Base-by-base conservation (phyloP, 2,888 invertebrate species). In the Rhodophaea formosa region DNA sequence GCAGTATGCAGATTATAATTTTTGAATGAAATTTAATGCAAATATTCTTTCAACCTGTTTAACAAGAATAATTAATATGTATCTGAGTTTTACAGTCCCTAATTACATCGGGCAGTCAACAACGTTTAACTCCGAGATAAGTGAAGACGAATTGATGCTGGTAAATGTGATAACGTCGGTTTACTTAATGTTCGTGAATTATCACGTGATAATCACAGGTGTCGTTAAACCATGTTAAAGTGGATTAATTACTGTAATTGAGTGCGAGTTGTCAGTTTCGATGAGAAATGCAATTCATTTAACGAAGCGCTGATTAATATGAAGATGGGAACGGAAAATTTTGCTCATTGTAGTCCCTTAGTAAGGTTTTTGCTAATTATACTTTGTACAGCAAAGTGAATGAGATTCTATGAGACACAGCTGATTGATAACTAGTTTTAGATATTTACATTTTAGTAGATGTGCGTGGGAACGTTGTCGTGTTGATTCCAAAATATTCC, bases 21-120 rank as follows among this genome's bases (percentile, higher is more conserved):
- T 35, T 39, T 39, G 12, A 10, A 39, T 39, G 2, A 16, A n/a
- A 23, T 16, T n/a, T 30, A 51, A 44, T 45, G 42, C 23, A 44
- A 35, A 47, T 59, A 30, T 17, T 42, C 15, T 45, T 17, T 42
- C 55, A 59, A 58, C 58, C 39, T 29, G 57, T 54, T 56, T 17
- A 46, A 57, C 44, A 45, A 35, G 45, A 72, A 67, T 72, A 77
- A 82, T 83, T 77, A 78, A 79, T 74, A 80, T 79, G 77, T 84
- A 84, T 86, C 83, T 73, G 61, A 60, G 61, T 68, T 69, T 77
- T 74, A 79, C 75, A 67, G 71, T 68, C 68, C 75, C 79, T 79
- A 84, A 84, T 86, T 83, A 82, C 73, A 74, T 75, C 65, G 70
- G 61, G 64, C 70, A 69, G 73, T 72, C 69, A 77, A 70, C 64